Percentiles rank a stretch among this genome's conserved stretches.
phyloP scores from a whole-genome alignment of 2,797 vertebrate species.

The Gouania willdenowi region DNA sequence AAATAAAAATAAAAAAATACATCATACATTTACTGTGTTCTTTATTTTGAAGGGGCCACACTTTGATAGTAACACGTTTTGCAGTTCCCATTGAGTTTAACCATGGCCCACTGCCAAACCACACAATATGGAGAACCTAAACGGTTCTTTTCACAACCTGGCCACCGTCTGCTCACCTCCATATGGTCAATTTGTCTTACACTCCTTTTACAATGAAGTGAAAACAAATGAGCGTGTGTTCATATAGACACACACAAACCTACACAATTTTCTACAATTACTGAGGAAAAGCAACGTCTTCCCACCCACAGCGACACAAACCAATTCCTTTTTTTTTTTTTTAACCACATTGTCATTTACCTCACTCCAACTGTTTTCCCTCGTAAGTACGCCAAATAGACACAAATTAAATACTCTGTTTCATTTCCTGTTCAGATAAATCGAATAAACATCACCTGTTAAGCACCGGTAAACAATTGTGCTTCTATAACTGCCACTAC shows the following conservation, averaged over 20 bases:
- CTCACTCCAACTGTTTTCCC: background rate
- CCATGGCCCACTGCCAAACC: slow-evolving; percentile 57
- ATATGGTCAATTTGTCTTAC: slow-evolving; percentile 54
- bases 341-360: background rate
- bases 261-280: background rate
- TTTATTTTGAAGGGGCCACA: too few species aligned
- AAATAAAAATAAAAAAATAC: too few species aligned
- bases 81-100: slow-evolving; percentile 50
- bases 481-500: too few species aligned
- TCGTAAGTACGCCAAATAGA: too few species aligned
- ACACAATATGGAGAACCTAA: slow-evolving; percentile 57
- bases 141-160: slow-evolving; percentile 55
- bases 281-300: background rate
- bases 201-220: slow-evolving; percentile 14
- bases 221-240: slow-evolving; percentile 11
- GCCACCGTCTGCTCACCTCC: slow-evolving; percentile 53
- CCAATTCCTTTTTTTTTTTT: background rate
- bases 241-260: background rate
- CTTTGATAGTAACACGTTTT: too few species aligned
- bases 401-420: too few species aligned
- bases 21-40: too few species aligned
- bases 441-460: too few species aligned
- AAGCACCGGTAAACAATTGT: too few species aligned
- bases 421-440: too few species aligned
- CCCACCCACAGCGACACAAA: background rate